Evolutionary conservation across 2,888 invertebrate genomes (phyloP).

Genomic region (Drosophila antonietae): DNA sequence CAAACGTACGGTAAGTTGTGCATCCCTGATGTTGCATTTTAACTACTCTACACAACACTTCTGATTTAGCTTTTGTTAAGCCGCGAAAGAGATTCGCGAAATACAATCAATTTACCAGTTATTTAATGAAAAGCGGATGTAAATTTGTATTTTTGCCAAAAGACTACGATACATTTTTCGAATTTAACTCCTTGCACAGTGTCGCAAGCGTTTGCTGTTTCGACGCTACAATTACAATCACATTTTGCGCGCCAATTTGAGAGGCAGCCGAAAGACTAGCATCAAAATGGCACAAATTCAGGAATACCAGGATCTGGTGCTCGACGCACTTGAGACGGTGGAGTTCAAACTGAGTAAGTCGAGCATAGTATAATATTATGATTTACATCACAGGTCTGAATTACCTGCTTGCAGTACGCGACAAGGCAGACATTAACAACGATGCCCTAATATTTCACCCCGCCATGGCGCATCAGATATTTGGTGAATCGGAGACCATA

Average conservation of each 20-base stretch:
- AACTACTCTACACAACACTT: slow-evolving; percentile 14
- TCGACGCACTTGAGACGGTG: slow-evolving; percentile 82
- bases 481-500: slow-evolving; percentile 95
- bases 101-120: slow-evolving; percentile 5
- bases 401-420: slow-evolving; percentile 86
- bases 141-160: slow-evolving; percentile 1
- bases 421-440: slow-evolving; percentile 88
- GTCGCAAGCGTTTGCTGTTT: slow-evolving; percentile 30
- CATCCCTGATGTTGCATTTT: slow-evolving; percentile 38
- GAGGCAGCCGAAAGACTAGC: slow-evolving; percentile 17
- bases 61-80: slow-evolving; percentile 44
- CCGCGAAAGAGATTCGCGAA: slow-evolving; percentile 45
- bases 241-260: slow-evolving; percentile 73
- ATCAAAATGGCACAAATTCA: slow-evolving; percentile 79
- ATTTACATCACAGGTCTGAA: neutral
- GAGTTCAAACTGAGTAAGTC: slow-evolving; percentile 83
- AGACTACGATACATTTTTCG: slow-evolving; percentile 15
- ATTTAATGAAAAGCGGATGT: slow-evolving; percentile 26
- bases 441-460: slow-evolving; percentile 89
- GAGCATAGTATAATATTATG: neutral
- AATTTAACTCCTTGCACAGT: slow-evolving; percentile 25
- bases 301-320: slow-evolving; percentile 80
- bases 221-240: slow-evolving; percentile 35
- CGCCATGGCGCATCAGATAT: slow-evolving; percentile 96
- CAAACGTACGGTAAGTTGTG: slow-evolving; percentile 33